Base-by-base conservation (phyloP, 92 coral and sea anemone genomes). In the Pocillopora grandis region DNA sequence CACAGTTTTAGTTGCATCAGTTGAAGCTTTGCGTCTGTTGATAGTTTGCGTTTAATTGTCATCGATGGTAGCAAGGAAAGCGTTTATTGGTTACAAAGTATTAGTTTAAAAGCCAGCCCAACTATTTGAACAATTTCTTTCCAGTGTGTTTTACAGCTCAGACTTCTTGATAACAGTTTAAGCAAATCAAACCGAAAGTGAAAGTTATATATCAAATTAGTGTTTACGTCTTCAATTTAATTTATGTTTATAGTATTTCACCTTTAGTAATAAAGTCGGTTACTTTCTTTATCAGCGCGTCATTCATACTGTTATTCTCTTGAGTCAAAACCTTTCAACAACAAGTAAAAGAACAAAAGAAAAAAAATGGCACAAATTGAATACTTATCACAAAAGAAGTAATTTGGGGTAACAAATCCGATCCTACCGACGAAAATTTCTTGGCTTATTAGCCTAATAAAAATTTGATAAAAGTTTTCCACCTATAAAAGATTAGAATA, bases 261-360 rank as follows among this genome's bases (percentile, higher is more conserved):
- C 95, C 95, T 92, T 83, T 92, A 77, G 72, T 83, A 36, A 92
- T 58, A 90, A 92, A 92, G 84, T 85, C 77, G 80, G 76, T 83
- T 86, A 92, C 80, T 92, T 91, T 90, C 87, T 92, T 86, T 78
- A 89, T 17, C 69, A 92, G 80, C 78, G 61, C 64, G 17, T 76
- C 75, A 82, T 85, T 88, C 68, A 72, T 70, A 72, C 61, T 72
- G 52, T 58, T 56, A 76, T 19, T 60, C 70, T 81, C 85, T 81
- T 81, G 85, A 71, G 72, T 58, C 71, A 58, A 72, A 70, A 59
- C 77, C 85, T 81, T 70, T 27, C 60, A 17, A 80, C 36, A 17
- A 71, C 49, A 83, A 78, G 35, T 23, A 12, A 72, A 58, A 49
- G 55, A 84, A 82, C 80, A 76, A 63, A 82, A 67, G 36, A 80